These are phyloP conservation scores for Oedothorax gibbosus DNA, from an alignment of 1,140 invertebrate genomes.

Conservation along the genomic window DNA sequence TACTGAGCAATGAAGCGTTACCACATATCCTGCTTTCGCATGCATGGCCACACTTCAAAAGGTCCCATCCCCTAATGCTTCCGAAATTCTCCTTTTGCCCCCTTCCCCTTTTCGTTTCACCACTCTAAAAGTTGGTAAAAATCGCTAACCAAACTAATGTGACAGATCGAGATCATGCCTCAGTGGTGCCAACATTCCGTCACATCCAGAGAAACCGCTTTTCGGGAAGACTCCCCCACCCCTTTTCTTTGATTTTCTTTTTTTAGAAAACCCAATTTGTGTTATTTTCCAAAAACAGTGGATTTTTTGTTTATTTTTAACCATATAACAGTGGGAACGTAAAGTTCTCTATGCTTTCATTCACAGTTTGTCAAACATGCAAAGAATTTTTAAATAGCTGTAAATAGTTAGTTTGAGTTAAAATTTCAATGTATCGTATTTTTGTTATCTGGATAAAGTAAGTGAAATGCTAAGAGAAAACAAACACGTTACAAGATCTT, in stretches of 20 bases:
- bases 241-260: background rate
- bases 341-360: no score
- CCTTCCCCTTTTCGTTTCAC: conserved; percentile 39
- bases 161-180: conserved; percentile 53
- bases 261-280: no score
- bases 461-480: no score
- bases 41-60: conserved; percentile 60
- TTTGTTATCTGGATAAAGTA: no score
- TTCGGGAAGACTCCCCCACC: conserved; percentile 14
- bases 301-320: background rate
- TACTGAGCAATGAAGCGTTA: conserved; percentile 53
- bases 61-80: conserved; percentile 34
- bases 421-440: no score
- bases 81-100: conserved; percentile 10
- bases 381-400: no score
- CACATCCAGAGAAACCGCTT: conserved; percentile 44
- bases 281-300: no score
- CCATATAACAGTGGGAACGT: no score
- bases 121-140: conserved; percentile 58
- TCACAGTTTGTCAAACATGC: no score
- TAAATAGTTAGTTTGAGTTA: no score
- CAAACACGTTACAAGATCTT: no score
- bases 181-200: conserved; percentile 59
- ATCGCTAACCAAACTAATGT: conserved; percentile 61
- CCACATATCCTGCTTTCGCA: conserved; percentile 60